Conservation (phyloP, 2,888 invertebrate genomes). For the Rhagonycha lutea region DNA sequence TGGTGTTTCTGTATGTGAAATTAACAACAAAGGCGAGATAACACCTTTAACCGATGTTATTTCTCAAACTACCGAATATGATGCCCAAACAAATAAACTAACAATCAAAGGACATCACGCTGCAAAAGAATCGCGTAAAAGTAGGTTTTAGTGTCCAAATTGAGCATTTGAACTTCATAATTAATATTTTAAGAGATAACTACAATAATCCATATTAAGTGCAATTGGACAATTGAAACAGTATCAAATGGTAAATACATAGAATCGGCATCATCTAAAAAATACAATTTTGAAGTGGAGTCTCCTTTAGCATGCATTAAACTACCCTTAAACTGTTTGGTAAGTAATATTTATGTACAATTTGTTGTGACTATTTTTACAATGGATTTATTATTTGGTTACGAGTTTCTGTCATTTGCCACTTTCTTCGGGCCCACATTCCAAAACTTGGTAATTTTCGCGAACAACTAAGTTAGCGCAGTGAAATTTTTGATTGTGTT, state of each 20-base stretch:
- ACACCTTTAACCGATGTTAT: not conserved
- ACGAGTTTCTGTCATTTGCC: too few relatives aligned
- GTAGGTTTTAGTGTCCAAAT: not conserved
- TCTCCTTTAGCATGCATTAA: slow-evolving; percentile 40
- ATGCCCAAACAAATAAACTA: not conserved
- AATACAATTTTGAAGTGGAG: slow-evolving; percentile 37
- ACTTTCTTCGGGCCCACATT: not conserved
- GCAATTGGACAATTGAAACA: slow-evolving; percentile 34
- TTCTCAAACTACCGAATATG: not conserved
- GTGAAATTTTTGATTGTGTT: too few relatives aligned
- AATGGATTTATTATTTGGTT: not conserved
- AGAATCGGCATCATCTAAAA: slow-evolving; percentile 22
- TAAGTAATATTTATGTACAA: slow-evolving; percentile 4
- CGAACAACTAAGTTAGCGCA: too few relatives aligned
- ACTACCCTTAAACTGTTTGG: slow-evolving; percentile 28
- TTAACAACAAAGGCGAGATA: not conserved
- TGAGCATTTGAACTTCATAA: not conserved
- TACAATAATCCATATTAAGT: slow-evolving; percentile 32
- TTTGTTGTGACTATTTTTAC: not conserved
- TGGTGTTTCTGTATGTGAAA: slow-evolving; percentile 9
- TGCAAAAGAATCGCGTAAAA: not conserved
- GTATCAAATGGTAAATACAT: slow-evolving; percentile 29
- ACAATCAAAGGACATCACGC: slow-evolving; percentile 4
- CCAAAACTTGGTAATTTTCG: too few relatives aligned
- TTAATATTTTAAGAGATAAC: not conserved